phyloP scores from a whole-genome alignment of 1,140 invertebrate species.

The Antheraea mylitta region DNA sequence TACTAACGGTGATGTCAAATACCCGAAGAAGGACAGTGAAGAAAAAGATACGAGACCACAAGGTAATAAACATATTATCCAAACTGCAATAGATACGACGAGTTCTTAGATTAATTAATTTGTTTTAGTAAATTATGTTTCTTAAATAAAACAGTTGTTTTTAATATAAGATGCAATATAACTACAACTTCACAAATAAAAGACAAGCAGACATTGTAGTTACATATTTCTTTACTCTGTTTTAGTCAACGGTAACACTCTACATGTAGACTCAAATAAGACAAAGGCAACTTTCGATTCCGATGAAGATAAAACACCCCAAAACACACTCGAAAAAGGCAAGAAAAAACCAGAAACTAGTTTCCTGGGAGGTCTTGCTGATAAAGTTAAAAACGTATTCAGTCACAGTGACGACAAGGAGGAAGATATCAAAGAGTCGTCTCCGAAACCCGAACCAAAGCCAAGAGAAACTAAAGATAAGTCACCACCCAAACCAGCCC shows the following conservation, averaged over 20 bases:
- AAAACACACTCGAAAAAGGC: conserved; percentile 69
- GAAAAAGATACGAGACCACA: conserved; percentile 52
- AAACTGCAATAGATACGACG: no score
- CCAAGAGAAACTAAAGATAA: conserved; percentile 58
- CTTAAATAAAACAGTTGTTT: neutral
- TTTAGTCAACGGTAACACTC: conserved; percentile 64
- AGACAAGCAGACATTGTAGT: no score
- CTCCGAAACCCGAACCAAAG: conserved; percentile 59
- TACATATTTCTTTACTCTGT: conserved; percentile 22
- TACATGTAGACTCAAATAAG: conserved; percentile 70
- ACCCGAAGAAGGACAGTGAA: conserved; percentile 47
- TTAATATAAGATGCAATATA: neutral
- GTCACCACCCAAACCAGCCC: conserved; percentile 62
- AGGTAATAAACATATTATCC: conserved; percentile 34
- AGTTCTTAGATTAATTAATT: no score
- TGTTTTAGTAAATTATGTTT: no score
- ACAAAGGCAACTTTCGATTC: conserved; percentile 75
- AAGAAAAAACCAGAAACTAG: conserved; percentile 63
- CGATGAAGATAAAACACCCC: conserved; percentile 74
- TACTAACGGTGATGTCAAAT: conserved; percentile 62
- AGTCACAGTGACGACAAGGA: conserved; percentile 62
- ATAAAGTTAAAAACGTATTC: conserved; percentile 68
- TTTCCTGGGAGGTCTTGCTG: conserved; percentile 65
- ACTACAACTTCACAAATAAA: no score
- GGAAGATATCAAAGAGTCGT: conserved; percentile 45